Conservation (phyloP, 2,888 invertebrate species). For the Drosophila greeni region DNA sequence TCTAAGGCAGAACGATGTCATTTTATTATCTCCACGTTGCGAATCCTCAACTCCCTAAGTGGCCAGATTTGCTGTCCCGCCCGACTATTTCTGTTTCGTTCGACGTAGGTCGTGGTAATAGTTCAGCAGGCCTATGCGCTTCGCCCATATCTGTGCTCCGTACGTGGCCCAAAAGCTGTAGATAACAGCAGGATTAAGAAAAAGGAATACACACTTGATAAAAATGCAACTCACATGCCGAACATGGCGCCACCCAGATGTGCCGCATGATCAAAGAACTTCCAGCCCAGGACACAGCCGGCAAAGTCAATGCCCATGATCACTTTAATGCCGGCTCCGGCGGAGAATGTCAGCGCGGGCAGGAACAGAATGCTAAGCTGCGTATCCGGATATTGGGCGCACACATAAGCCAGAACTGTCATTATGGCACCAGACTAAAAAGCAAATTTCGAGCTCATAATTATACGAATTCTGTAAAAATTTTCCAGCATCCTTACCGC, state of each 20-base stretch:
- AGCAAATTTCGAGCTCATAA: slow-evolving; percentile 42
- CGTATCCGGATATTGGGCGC: slow-evolving; percentile 93
- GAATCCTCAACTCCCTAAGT: slow-evolving; percentile 3
- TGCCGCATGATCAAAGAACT: slow-evolving; percentile 98
- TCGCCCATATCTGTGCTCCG: slow-evolving; percentile 75
- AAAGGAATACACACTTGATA: slow-evolving; percentile 1
- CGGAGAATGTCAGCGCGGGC: slow-evolving; percentile 93
- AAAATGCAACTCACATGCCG: slow-evolving; percentile 85
- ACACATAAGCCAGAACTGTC: slow-evolving; percentile 92
- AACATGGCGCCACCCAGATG: slow-evolving; percentile 96
- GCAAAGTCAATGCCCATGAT: slow-evolving; percentile 90
- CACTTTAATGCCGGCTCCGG: slow-evolving; percentile 89
- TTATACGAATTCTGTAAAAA: too few species aligned
- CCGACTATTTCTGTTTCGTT: slow-evolving; percentile 69
- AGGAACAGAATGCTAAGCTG: slow-evolving; percentile 92
- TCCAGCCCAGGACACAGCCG: slow-evolving; percentile 92
- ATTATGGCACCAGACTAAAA: slow-evolving; percentile 95
- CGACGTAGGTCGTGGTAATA: slow-evolving; percentile 75
- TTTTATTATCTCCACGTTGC: slow-evolving; percentile 13
- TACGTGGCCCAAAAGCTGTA: slow-evolving; percentile 75
- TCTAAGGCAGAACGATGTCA: slow-evolving; percentile 36
- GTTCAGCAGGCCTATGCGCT: slow-evolving; percentile 69
- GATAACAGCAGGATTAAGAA: slow-evolving; percentile 6
- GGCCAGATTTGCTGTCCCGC: background rate
- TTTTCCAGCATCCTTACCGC: slow-evolving; percentile 81